Percentiles rank a stretch among this genome's conserved stretches.
Evolutionary conservation across 2,113 vertebrate genomes (phyloP).

Genomic region (Nicator chloris): DNA sequence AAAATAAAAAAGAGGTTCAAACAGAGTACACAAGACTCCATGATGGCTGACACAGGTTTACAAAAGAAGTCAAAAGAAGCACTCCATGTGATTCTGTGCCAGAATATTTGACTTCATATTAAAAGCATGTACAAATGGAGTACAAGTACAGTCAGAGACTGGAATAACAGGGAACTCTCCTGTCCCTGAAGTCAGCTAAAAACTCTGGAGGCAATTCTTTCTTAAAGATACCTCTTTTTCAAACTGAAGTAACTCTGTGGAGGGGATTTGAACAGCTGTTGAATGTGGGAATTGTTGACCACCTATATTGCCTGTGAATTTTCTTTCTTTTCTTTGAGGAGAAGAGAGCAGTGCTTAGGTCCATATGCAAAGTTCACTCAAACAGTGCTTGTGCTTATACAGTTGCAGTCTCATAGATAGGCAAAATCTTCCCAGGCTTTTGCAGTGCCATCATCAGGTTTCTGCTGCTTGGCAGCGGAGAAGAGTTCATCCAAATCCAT

Average conservation of each 20-base stretch:
- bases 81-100: not conserved
- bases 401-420: not conserved
- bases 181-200: not conserved
- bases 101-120: not conserved
- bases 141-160: not conserved
- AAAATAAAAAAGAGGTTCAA: not conserved
- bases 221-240: not conserved
- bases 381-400: not conserved
- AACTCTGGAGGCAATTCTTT: not conserved
- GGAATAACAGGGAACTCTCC: not conserved
- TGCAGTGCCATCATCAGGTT: not conserved
- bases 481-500: not conserved
- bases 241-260: not conserved
- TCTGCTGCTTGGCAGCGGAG: not conserved
- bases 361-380: not conserved
- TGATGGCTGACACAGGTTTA: not conserved
- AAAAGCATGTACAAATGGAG: not conserved
- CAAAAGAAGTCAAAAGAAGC: not conserved
- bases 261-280: not conserved
- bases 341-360: not conserved
- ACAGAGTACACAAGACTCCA: not conserved
- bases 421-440: not conserved
- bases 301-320: not conserved
- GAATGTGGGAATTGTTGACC: not conserved
- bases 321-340: not conserved